Evolutionary conservation across 2,888 invertebrate species (phyloP).

Genomic region (Parapristionchus giblindavisi): DNA sequence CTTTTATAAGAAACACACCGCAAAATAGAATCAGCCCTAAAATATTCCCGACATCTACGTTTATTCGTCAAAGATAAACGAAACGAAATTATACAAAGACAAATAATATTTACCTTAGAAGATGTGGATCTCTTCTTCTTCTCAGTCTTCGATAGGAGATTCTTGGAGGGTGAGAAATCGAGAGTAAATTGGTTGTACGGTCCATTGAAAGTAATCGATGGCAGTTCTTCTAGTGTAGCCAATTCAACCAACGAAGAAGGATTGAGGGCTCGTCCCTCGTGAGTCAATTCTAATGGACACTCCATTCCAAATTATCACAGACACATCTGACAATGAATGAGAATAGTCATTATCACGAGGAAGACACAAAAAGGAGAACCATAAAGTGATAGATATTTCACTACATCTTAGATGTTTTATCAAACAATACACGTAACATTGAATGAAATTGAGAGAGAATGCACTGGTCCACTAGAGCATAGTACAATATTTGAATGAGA

Average conservation of each 20-base stretch:
- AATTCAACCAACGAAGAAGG: neutral
- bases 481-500: neutral
- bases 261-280: conserved; percentile 7
- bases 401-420: neutral
- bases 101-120: too few species aligned
- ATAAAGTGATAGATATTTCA: neutral
- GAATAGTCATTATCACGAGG: neutral
- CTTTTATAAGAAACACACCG: neutral
- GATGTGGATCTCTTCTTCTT: neutral
- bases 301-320: conserved; percentile 11
- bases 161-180: conserved; percentile 13
- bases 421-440: neutral
- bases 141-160: neutral
- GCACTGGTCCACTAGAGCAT: neutral
- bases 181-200: conserved; percentile 16
- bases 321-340: conserved; percentile 2
- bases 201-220: conserved; percentile 30
- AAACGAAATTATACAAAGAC: too few species aligned
- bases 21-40: neutral
- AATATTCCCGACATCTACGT: neutral
- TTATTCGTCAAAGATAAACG: too few species aligned
- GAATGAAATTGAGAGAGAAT: neutral
- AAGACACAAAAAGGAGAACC: neutral
- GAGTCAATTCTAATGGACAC: conserved; percentile 16
- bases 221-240: neutral